Percentiles rank a stretch among this genome's conserved stretches.
These are phyloP conservation scores for Gila orcuttii DNA, from an alignment of 2,113 vertebrate species.

Conservation along the genomic window DNA sequence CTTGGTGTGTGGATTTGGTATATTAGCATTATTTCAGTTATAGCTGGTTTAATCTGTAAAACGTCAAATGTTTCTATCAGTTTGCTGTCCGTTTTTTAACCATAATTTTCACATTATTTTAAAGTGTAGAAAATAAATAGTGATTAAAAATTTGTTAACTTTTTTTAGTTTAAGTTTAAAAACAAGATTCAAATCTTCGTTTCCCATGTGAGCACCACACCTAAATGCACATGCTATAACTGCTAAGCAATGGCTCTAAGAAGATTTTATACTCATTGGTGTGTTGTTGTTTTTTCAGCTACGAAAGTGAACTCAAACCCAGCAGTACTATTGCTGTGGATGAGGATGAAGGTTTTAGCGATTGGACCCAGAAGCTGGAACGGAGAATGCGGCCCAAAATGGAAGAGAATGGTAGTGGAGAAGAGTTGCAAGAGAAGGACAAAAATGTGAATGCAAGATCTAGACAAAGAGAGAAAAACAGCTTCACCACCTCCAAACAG, in stretches of 20 bases:
- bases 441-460: conserved; percentile 52
- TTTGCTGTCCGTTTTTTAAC: no score
- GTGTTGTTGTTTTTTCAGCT: conserved; percentile 62
- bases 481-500: not conserved
- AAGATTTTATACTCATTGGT: not conserved
- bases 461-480: not conserved
- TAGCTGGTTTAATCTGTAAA: not conserved
- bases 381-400: conserved; percentile 71
- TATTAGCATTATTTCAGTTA: not conserved
- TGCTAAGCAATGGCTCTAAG: not conserved
- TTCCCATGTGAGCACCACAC: not conserved
- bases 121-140: not conserved
- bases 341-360: conserved; percentile 94
- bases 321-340: conserved; percentile 74
- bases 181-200: not conserved
- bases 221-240: not conserved
- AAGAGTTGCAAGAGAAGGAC: conserved; percentile 51
- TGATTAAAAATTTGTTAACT: not conserved
- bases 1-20: not conserved
- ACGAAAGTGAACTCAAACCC: conserved; percentile 72
- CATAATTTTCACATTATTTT: no score
- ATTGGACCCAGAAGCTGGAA: conserved; percentile 89
- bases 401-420: conserved; percentile 57
- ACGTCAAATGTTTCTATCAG: not conserved
- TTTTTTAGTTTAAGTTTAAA: not conserved